Evolutionary conservation across 1,140 invertebrate species (phyloP), one percentile per base, ranked within the genome.

Genomic region (Drosophila virilis): DNA sequence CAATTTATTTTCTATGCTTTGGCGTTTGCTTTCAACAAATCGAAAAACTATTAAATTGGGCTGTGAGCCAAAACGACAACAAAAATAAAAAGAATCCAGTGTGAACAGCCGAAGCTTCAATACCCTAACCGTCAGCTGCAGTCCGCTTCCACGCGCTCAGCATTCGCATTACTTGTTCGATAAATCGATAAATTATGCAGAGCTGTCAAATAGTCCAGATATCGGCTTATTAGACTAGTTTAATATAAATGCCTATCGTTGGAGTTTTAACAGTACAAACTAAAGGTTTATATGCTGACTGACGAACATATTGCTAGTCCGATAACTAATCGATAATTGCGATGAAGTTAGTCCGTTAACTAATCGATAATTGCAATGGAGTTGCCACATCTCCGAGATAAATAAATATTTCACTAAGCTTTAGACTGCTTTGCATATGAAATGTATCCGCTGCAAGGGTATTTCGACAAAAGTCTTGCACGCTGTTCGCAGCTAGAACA

Each of bases 11-110:
- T 84, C 83, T 74, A 73, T 83, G 84, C 84, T 80, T 84, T 84
- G 84, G 80, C 66, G 72, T 84, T 88, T 88, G 84, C 70, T 80
- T 88, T 88, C 85, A 84, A 84, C 84, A 89, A 88, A 88, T 88
- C 85, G 85, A 89, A 88, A 88, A 88, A 88, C 84, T 88, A 88
- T 88, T 88, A 88, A 88, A 88, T 88, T 88, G 84, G 84, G 84
- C 84, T 80, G 62, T 69, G 76, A 78, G 84, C 84, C 84, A 88
- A 74, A 60, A 58, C 60, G 66, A 64, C 55, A 62, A 43, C 58
- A 62, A 35, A 42, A 61, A 48, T 28, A 68, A 77, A 48, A 70
- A 9, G 35, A 55, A 10, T 48, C 35, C 32, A 38, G 38, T 10
- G 54, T 55, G 46, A 46, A 52, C n/a, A 37, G 37, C 17, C 43